Conservation (phyloP, 1,140 invertebrate genomes). For the Lepidurus couesii region DNA sequence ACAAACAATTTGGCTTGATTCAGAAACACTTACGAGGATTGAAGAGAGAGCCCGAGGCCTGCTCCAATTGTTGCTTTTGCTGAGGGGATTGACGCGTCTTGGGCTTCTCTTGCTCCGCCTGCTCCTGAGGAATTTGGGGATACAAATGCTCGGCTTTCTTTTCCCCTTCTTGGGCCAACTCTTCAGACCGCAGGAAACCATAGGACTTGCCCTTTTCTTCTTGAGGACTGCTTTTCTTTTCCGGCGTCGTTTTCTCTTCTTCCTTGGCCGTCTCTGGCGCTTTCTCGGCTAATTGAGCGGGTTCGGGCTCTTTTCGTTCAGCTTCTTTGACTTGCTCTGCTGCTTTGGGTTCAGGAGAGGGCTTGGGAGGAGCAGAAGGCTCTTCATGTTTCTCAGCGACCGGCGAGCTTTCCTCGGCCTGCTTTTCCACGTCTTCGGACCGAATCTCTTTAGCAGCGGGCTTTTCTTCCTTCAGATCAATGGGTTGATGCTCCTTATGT, state of each 20-base stretch:
- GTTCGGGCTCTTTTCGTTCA: neutral
- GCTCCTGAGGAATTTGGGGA: constrained; percentile 1
- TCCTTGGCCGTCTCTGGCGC: neutral
- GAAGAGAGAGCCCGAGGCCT: neutral
- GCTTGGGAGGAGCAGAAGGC: neutral
- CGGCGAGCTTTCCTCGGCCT: neutral
- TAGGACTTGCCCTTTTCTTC: neutral
- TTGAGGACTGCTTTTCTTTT: constrained; percentile 11
- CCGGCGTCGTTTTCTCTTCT: neutral
- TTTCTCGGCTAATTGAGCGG: neutral
- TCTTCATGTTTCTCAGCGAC: neutral
- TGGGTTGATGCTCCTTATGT: neutral
- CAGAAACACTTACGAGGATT: neutral
- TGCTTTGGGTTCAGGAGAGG: neutral
- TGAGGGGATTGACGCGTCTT: neutral
- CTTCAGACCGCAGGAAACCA: neutral
- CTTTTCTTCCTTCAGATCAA: neutral
- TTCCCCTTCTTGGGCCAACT: neutral
- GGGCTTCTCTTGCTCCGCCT: neutral
- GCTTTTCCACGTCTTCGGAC: neutral
- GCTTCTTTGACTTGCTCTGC: neutral
- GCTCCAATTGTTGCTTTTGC: neutral
- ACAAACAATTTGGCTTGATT: no score
- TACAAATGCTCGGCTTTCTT: neutral
- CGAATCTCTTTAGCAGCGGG: neutral